Evolutionary conservation across 2,888 invertebrate genomes (phyloP), one percentile per base, ranked within the genome.

Genomic region (Coecobrya sp.): DNA sequence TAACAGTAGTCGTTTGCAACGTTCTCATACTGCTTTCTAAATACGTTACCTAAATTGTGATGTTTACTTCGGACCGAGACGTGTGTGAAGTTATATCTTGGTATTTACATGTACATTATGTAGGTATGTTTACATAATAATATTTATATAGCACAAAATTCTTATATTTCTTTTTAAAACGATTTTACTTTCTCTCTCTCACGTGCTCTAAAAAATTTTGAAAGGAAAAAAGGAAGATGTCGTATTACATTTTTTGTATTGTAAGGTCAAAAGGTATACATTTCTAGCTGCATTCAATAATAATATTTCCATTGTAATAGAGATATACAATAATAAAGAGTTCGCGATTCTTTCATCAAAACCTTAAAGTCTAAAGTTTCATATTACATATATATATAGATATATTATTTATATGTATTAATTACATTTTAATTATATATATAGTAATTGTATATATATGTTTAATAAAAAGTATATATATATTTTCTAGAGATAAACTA

Each of bases 401-500:
- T 92, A 88, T 73, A 85, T 65, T 55, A 73, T 73, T 90, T 89
- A 85, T 89, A 19, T 30, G 19, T 36, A 16, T 36, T 36, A 36
- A 36, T 36, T 36, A 36, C 36, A 36, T 36, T 4, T 2, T 36
- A 4, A 4, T 8, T 42, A 79, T 89, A 89, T 93, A 92, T 92
- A 89, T 86, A 93, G 62, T 81, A 86, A 81, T 65, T 84, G 22
- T 89, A 92, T 82, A 90, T 79, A 73, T 86, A 82, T 86, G 19
- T 68, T 36, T 76, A 81, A 82, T 82, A 25, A 62, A 68, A 68
- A 82, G 65, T 76, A 42, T 87, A 86, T 55, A 68, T 89, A 65
- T 62, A 88, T 36, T 25, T 30, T 59, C 36, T 76, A 91, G 79
- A 70, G 76, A 88, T 91, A 94, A 93, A 91, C 94, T 98, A 98